Evolutionary conservation across 1,140 invertebrate species (phyloP).

Genomic region (Drosophila nikananu): DNA sequence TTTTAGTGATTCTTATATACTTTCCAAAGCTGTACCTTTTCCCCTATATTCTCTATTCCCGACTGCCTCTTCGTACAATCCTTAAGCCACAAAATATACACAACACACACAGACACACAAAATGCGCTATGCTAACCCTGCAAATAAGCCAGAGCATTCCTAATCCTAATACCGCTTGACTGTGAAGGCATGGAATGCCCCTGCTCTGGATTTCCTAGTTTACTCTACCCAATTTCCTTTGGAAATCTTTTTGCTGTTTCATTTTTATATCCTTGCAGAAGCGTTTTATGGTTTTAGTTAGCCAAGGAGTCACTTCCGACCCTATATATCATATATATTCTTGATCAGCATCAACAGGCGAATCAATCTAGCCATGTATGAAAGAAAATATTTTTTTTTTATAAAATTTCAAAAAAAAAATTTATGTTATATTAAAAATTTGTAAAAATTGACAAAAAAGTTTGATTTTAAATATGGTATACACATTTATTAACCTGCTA

Average conservation of each 20-base stretch:
- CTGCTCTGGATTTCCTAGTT: background rate
- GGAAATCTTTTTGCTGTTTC: background rate
- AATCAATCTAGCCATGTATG: background rate
- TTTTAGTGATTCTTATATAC: background rate
- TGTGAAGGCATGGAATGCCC: conserved; percentile 7
- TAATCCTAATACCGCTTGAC: conserved; percentile 29
- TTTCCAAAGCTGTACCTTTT: background rate
- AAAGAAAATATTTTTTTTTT: background rate
- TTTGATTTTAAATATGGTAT: background rate
- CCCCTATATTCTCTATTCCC: background rate
- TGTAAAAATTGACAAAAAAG: background rate
- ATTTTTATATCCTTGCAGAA: background rate
- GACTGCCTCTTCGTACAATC: background rate
- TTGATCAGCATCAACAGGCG: background rate
- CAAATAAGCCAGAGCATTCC: conserved; percentile 18
- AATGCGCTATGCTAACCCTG: conserved; percentile 26
- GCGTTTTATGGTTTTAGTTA: background rate
- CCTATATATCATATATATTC: background rate
- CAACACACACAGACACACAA: background rate
- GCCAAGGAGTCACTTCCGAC: background rate
- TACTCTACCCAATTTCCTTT: background rate
- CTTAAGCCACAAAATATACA: background rate
- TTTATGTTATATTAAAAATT: too few relatives aligned
- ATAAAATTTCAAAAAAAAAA: too few relatives aligned
- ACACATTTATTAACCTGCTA: background rate